Conservation (phyloP, 2,797 vertebrate genomes). For the Sebastes minor region DNA sequence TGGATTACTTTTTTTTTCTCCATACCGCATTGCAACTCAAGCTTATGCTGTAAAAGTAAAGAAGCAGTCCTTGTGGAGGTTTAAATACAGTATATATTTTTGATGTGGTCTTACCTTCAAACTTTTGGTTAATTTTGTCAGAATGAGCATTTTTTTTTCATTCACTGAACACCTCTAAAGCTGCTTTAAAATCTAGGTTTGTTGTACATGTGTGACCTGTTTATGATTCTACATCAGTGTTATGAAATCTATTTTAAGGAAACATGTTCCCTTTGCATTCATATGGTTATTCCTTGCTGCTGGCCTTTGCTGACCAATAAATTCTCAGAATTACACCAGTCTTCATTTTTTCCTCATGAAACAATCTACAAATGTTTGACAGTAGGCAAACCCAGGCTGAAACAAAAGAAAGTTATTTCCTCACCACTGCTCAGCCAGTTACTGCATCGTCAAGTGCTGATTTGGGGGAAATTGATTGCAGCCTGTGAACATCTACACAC, state of each 20-base stretch:
- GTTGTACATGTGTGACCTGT: slow-evolving; percentile 14
- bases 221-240: slow-evolving; percentile 22
- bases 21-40: slow-evolving; percentile 8
- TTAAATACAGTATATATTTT: background rate
- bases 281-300: slow-evolving; percentile 27
- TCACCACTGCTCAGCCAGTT: background rate
- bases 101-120: background rate
- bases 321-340: slow-evolving; percentile 11
- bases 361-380: background rate
- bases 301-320: slow-evolving; percentile 64
- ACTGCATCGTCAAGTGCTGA: background rate
- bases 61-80: background rate
- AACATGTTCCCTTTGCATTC: slow-evolving; percentile 22
- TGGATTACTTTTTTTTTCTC: background rate
- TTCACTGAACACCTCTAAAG: background rate
- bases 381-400: background rate
- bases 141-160: slow-evolving; percentile 3
- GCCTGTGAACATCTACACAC: fast-evolving
- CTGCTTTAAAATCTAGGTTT: slow-evolving; percentile 27
- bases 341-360: background rate
- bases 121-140: background rate
- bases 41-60: background rate
- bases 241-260: background rate
- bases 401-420: background rate
- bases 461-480: background rate